Percentiles rank a stretch among this genome's conserved stretches.
Conservation (phyloP, 2,113 vertebrate genomes). For the Peucedramus taeniatus region DNA sequence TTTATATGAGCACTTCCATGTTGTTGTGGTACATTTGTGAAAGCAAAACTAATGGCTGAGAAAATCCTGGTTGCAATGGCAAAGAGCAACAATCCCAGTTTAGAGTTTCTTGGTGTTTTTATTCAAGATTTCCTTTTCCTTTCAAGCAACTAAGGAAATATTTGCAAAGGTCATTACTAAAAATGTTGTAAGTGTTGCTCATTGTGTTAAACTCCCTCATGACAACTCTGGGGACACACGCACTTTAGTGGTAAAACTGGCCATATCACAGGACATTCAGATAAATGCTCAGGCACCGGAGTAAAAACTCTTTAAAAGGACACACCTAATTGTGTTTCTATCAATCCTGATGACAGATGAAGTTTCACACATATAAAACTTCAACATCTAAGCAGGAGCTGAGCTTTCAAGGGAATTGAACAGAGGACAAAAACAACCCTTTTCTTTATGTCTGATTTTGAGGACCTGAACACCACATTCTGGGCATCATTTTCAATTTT, state of each 20-base stretch:
- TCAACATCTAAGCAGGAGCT: not conserved
- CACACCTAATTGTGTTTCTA: not conserved
- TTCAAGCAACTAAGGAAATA: constrained; percentile 18
- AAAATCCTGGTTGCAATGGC: not conserved
- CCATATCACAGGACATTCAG: not conserved
- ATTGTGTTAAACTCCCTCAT: not conserved
- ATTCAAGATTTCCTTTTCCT: constrained; percentile 27
- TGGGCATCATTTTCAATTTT: not conserved
- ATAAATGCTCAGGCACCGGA: not conserved
- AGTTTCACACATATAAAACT: not conserved
- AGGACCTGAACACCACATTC: not conserved
- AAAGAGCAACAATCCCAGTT: not conserved
- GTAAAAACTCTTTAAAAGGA: not conserved
- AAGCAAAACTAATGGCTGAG: not conserved
- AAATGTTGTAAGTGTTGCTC: not conserved
- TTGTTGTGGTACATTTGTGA: not conserved
- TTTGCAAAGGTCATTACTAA: constrained; percentile 19
- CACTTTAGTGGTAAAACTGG: not conserved
- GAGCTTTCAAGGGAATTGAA: not conserved
- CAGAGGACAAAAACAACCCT: not conserved
- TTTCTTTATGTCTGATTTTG: not conserved
- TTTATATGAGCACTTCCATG: accelerated
- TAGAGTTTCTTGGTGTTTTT: not conserved
- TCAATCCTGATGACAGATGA: not conserved
- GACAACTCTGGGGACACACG: not conserved